Percentiles rank a stretch among this genome's conserved stretches.
These are phyloP conservation scores for Trichopria drosophilae DNA, from an alignment of 2,888 invertebrate species.

Conservation along the genomic window DNA sequence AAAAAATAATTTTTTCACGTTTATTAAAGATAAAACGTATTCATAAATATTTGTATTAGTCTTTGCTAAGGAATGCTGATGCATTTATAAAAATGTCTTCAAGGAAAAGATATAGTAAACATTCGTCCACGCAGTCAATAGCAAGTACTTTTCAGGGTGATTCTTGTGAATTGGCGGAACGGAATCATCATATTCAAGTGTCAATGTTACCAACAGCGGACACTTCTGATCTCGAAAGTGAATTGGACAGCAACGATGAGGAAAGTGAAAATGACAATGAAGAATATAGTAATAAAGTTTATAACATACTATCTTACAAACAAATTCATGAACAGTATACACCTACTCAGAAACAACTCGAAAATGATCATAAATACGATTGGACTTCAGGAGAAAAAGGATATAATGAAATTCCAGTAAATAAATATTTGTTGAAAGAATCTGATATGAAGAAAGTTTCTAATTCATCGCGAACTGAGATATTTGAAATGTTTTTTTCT, in stretches of 20 bases:
- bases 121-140: constrained; percentile 7
- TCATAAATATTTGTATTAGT: too few relatives aligned
- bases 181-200: constrained; percentile 6
- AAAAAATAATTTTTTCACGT: too few relatives aligned
- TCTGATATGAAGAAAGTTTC: too few relatives aligned
- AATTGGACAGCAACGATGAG: constrained; percentile 6
- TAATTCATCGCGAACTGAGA: too few relatives aligned
- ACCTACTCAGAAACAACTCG: constrained; percentile 9
- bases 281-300: constrained; percentile 1
- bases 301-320: constrained; percentile 10
- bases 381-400: constrained; percentile 5
- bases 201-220: constrained; percentile 7
- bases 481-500: too few relatives aligned
- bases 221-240: constrained; percentile 14
- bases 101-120: constrained; percentile 13
- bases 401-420: constrained; percentile 6
- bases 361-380: constrained; percentile 12
- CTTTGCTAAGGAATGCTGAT: constrained; percentile 9
- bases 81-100: constrained; percentile 6
- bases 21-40: too few relatives aligned
- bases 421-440: constrained; percentile 13
- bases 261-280: constrained; percentile 12
- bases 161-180: constrained; percentile 7
- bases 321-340: constrained; percentile 10
- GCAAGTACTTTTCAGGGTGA: constrained; percentile 10